Evolutionary conservation across 2,113 vertebrate species (phyloP).

Genomic region (Empidonax alnorum): DNA sequence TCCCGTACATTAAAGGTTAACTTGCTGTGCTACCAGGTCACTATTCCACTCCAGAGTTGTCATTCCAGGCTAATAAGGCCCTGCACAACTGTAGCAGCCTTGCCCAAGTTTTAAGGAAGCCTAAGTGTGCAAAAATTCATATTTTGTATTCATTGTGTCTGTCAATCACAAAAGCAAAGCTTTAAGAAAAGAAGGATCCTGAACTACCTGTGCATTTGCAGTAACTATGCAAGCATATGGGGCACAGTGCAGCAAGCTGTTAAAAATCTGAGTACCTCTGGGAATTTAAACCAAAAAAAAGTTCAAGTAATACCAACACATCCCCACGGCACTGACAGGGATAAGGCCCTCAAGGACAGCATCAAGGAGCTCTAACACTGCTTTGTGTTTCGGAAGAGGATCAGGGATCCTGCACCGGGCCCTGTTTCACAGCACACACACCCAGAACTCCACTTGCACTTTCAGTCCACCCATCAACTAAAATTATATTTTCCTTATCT

Average conservation of each 20-base stretch:
- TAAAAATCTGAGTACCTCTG: not conserved
- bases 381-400: not conserved
- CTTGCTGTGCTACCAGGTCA: not conserved
- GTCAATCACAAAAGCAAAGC: not conserved
- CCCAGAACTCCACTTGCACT: not conserved
- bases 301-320: not conserved
- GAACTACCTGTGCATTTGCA: not conserved
- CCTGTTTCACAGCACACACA: not conserved
- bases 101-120: not conserved
- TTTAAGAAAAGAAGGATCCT: not conserved
- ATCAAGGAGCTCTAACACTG: not conserved
- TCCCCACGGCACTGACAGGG: not conserved
- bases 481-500: not conserved
- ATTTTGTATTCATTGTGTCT: not conserved
- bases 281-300: not conserved
- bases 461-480: not conserved
- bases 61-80: not conserved
- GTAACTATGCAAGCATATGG: rapidly evolving
- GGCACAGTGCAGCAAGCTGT: not conserved
- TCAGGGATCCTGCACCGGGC: not conserved
- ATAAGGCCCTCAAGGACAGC: not conserved
- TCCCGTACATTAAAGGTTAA: not conserved
- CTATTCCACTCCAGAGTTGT: not conserved
- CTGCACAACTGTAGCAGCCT: not conserved
- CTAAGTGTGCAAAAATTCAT: not conserved